Base-by-base conservation (phyloP, 2,888 invertebrate species). In the Mesochorus sp. region DNA sequence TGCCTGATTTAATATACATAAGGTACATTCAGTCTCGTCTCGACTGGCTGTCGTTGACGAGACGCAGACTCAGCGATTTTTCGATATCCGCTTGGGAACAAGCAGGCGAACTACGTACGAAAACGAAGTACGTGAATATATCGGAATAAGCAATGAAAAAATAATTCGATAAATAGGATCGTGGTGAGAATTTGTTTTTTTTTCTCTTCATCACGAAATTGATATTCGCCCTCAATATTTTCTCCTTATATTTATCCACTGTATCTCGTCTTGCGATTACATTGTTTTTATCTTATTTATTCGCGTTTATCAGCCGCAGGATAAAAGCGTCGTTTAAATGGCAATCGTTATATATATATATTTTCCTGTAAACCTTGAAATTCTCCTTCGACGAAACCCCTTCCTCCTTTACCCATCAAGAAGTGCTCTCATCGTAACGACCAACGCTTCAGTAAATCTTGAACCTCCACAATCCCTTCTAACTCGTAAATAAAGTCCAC, bases 21-120 rank as follows among this genome's bases (percentile, higher is more conserved):
- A 37, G 3, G 21, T 14, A 39, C 10, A 17, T 24, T 44, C 28
- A 14, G 61, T 28, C 24, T 14, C 5, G 37, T 37, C 26, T 37
- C 34, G 24, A 24, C 24, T 37, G n/a, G 39, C 24, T 12, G 76
- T 81, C 71, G 73, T 66, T 81, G 80, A 84, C 80, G 83, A 85
- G 82, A 83, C 82, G 82, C 83, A 79, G 80, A 78, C 82, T 84
- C 85, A 79, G 85, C 85, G 72, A 80, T 81, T 83, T 83, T 83
- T 83, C 82, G 51, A 59, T 61, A 24, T 53, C 42, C 19, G 39
- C 21, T 44, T 49, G 28, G 61, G 19, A n/a, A 62, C 42, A 59
- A n/a, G 47, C 59, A 37, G 31, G 57, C 24, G 37, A 3, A n/a
- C n/a, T 53, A 28, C 31, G 1, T 2, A 21, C 12, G 39, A 37